phyloP scores from a whole-genome alignment of 2,888 invertebrate species.

The Hemicrepidius hirtus region DNA sequence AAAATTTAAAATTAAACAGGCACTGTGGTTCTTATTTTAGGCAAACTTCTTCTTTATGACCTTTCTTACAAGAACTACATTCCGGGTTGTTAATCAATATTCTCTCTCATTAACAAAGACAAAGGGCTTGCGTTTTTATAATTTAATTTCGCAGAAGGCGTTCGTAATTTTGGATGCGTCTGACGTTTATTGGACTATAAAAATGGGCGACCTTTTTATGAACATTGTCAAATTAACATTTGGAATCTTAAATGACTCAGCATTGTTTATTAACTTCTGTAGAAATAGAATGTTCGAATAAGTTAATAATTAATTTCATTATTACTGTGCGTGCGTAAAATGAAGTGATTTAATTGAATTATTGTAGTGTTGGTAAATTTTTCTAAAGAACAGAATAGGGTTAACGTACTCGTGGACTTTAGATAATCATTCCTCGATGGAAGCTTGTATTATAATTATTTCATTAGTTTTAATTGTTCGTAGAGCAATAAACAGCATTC shows the following conservation, averaged over 20 bases:
- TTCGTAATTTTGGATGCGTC: conserved; percentile 44
- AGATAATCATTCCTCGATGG: neutral
- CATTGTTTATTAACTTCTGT: neutral
- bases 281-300: conserved; percentile 12
- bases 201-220: conserved; percentile 41
- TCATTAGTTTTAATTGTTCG: conserved; percentile 30
- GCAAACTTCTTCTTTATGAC: conserved; percentile 1
- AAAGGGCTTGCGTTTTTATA: conserved; percentile 54
- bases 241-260: conserved; percentile 33
- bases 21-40: conserved; percentile 6
- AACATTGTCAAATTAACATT: conserved; percentile 43
- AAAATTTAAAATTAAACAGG: conserved; percentile 9
- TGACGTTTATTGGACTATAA: conserved; percentile 49
- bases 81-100: conserved; percentile 54
- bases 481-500: conserved; percentile 32
- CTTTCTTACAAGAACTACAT: conserved; percentile 34
- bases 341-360: conserved; percentile 22
- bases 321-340: neutral
- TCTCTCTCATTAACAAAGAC: conserved; percentile 56
- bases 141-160: conserved; percentile 50
- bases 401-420: neutral
- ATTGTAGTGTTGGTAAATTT: neutral
- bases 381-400: neutral
- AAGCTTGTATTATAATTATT: conserved; percentile 24
- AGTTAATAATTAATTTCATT: conserved; percentile 13